Conservation (phyloP, 2,888 invertebrate genomes). For the Callyntrura guangdongensis region DNA sequence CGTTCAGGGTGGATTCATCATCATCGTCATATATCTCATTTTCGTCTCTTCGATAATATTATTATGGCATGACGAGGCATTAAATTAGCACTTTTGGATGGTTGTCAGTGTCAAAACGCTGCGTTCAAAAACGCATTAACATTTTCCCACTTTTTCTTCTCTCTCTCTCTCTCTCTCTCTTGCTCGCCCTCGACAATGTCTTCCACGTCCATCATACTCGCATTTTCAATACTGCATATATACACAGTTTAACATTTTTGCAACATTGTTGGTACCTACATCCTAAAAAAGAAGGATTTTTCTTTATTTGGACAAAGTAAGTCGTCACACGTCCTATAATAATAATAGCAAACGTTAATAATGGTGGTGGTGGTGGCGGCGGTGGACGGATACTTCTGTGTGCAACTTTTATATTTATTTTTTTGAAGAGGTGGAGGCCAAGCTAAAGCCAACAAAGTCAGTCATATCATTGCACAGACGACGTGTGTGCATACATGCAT, state of each 20-base stretch:
- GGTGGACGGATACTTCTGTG: background rate
- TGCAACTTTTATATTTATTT: slow-evolving; percentile 11
- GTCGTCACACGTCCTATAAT: slow-evolving; percentile 62
- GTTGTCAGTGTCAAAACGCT: slow-evolving; percentile 70
- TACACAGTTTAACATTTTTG: slow-evolving; percentile 58
- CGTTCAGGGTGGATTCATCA: slow-evolving; percentile 5
- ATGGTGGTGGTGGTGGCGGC: background rate
- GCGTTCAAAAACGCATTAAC: slow-evolving; percentile 63
- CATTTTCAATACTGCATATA: slow-evolving; percentile 23
- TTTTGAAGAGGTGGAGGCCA: slow-evolving; percentile 73
- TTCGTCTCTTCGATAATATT: slow-evolving; percentile 1
- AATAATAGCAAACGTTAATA: slow-evolving; percentile 54
- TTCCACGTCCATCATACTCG: slow-evolving; percentile 26
- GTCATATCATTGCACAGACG: slow-evolving; percentile 23
- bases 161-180: slow-evolving; percentile 21
- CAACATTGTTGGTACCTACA: slow-evolving; percentile 28
- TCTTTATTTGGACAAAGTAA: slow-evolving; percentile 75
- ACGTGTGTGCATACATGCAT: slow-evolving; percentile 9
- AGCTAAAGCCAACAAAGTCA: slow-evolving; percentile 51
- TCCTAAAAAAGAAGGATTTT: slow-evolving; percentile 63
- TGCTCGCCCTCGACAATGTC: slow-evolving; percentile 14
- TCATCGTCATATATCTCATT: slow-evolving; percentile 2
- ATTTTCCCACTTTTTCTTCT: slow-evolving; percentile 59
- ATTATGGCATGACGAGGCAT: slow-evolving; percentile 53
- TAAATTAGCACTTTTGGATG: slow-evolving; percentile 62